phyloP scores from a whole-genome alignment of 1,140 invertebrate genomes.

The Gryon sp. region DNA sequence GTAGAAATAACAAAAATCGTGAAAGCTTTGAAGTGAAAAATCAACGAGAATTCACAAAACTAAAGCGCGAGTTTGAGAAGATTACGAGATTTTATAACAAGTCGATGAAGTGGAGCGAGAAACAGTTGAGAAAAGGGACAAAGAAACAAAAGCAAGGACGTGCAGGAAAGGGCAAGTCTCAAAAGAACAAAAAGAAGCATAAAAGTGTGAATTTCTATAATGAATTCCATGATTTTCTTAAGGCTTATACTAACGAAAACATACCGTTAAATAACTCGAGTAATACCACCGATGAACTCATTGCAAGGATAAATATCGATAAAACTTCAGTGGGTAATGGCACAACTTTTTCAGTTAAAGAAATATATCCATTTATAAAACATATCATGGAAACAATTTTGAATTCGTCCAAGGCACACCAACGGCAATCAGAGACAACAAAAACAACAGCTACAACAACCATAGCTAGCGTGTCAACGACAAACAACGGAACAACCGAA shows the following conservation, averaged over 20 bases:
- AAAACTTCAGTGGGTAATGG: conserved; percentile 74
- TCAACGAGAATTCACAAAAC: conserved; percentile 75
- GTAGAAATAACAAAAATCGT: conserved; percentile 64
- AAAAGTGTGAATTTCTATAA: conserved; percentile 73
- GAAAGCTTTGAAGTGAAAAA: conserved; percentile 71
- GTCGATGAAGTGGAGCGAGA: conserved; percentile 77
- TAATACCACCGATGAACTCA: conserved; percentile 74
- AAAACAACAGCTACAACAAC: too few species aligned
- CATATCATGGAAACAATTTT: conserved; percentile 79
- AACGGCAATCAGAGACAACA: conserved; percentile 37
- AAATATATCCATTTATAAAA: conserved; percentile 79
- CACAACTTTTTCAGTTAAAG: conserved; percentile 73
- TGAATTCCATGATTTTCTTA: conserved; percentile 77
- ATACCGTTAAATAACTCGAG: conserved; percentile 68
- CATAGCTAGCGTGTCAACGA: conserved; percentile 1
- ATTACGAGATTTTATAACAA: conserved; percentile 78
- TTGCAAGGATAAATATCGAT: conserved; percentile 74
- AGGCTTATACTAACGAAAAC: conserved; percentile 75
- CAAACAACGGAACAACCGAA: conserved; percentile 11
- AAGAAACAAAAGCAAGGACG: conserved; percentile 66
- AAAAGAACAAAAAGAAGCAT: conserved; percentile 67
- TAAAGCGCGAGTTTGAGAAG: conserved; percentile 75
- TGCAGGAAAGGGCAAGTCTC: conserved; percentile 49
- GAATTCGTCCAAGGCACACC: conserved; percentile 65
- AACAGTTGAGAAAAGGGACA: conserved; percentile 71